These are phyloP conservation scores for Microtus oregoni DNA, from an alignment of 2,113 vertebrate species.

Conservation along the genomic window DNA sequence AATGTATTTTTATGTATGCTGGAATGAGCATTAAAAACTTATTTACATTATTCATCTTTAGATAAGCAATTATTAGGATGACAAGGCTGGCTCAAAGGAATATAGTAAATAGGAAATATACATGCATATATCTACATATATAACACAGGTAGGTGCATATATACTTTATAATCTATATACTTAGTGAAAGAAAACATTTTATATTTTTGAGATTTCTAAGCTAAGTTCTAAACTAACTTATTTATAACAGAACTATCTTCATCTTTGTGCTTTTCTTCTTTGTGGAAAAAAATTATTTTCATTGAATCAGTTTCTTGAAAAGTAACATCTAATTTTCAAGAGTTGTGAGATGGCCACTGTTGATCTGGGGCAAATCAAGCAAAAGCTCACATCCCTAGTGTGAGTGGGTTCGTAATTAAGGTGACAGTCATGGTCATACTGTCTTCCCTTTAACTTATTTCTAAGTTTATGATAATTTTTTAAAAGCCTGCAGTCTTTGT, in stretches of 20 bases:
- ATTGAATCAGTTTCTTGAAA: slow-evolving; percentile 43
- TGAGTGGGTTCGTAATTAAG: neutral
- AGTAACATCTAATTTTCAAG: slow-evolving; percentile 41
- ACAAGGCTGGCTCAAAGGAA: neutral
- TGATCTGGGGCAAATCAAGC: neutral
- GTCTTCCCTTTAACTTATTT: neutral
- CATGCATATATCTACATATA: neutral
- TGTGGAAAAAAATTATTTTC: slow-evolving; percentile 49
- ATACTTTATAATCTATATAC: neutral
- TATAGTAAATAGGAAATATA: neutral
- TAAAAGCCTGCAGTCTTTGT: neutral
- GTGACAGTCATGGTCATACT: slow-evolving; percentile 20
- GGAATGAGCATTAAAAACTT: neutral
- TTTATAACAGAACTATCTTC: neutral
- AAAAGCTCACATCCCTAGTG: neutral
- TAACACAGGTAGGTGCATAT: neutral
- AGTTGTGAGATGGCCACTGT: neutral
- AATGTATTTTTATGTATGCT: neutral
- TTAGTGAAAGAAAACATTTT: neutral
- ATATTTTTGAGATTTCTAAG: neutral
- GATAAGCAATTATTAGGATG: neutral
- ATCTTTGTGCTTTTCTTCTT: neutral
- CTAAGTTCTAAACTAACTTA: slow-evolving; percentile 5
- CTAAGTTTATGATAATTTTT: slow-evolving; percentile 9
- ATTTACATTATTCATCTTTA: neutral